These are phyloP conservation scores for Hemibagrus wyckioides DNA, from an alignment of 2,113 vertebrate species.

Conservation along the genomic window DNA sequence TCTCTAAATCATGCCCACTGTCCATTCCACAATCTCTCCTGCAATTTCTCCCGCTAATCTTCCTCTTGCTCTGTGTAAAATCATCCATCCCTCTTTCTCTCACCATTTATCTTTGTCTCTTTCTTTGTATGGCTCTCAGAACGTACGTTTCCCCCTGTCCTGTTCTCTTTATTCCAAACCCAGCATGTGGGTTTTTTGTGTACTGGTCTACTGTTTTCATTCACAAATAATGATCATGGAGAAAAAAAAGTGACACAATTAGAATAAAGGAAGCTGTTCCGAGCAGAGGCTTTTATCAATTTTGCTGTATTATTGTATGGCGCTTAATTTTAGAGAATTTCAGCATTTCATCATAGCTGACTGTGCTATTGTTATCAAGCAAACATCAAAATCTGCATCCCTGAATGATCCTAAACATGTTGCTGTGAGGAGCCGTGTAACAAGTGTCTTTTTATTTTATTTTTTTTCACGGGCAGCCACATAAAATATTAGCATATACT, in stretches of 20 bases:
- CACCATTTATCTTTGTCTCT: constrained; percentile 58
- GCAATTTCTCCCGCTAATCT: constrained; percentile 60
- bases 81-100: constrained; percentile 52
- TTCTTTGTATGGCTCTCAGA: constrained; percentile 61
- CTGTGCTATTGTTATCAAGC: not conserved
- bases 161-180: constrained; percentile 39
- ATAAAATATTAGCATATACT: not conserved
- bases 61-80: constrained; percentile 51
- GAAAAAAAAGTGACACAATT: constrained; percentile 3
- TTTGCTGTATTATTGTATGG: not conserved
- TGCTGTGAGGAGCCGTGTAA: not conserved
- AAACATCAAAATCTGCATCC: not conserved
- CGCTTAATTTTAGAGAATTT: not conserved
- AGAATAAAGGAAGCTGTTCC: not conserved
- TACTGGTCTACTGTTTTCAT: not conserved
- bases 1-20: constrained; percentile 42
- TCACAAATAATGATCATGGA: not conserved
- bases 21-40: constrained; percentile 47
- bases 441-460: not conserved
- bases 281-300: not conserved
- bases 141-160: constrained; percentile 48
- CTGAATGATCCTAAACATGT: not conserved
- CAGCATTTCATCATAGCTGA: not conserved
- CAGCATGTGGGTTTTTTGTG: constrained; percentile 29
- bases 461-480: not conserved